These are phyloP conservation scores for Hydrocynus forskahlii DNA, from an alignment of 2,797 vertebrate species.

Conservation along the genomic window DNA sequence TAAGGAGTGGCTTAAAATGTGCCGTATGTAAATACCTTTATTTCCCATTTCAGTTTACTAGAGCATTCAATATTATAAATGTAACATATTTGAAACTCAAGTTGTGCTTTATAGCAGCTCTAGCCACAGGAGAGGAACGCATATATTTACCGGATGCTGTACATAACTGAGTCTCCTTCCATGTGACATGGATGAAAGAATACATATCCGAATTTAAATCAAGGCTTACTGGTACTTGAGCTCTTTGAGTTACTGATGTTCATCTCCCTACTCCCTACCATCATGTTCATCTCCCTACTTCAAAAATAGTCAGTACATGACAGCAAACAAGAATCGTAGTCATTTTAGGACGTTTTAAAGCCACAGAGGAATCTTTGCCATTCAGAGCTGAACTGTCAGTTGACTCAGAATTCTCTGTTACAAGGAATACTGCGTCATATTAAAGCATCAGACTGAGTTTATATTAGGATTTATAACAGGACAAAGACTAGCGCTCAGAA, in stretches of 20 bases:
- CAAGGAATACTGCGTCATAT: conserved; percentile 6
- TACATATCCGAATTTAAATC: not conserved
- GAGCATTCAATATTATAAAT: no score
- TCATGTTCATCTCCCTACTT: conserved; percentile 3
- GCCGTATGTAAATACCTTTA: no score
- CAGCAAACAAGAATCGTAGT: conserved; percentile 3
- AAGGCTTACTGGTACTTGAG: not conserved
- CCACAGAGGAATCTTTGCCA: conserved; percentile 1
- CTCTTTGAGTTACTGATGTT: not conserved
- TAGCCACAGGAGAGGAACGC: not conserved
- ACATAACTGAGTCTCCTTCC: not conserved
- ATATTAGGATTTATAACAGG: conserved; percentile 7
- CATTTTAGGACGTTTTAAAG: conserved; percentile 2
- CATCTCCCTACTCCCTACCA: no score
- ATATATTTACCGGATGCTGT: not conserved
- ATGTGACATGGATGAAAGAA: not conserved
- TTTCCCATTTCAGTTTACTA: no score
- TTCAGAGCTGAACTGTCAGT: conserved; percentile 8
- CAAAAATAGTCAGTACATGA: conserved; percentile 1
- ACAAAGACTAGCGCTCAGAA: not conserved
- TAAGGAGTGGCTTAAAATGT: no score
- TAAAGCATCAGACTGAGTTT: conserved; percentile 19
- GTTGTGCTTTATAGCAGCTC: no score
- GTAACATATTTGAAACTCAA: no score
- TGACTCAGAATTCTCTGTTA: not conserved